Base-by-base conservation (phyloP, 1,140 invertebrate genomes). In the Zaprionus davidi region DNA sequence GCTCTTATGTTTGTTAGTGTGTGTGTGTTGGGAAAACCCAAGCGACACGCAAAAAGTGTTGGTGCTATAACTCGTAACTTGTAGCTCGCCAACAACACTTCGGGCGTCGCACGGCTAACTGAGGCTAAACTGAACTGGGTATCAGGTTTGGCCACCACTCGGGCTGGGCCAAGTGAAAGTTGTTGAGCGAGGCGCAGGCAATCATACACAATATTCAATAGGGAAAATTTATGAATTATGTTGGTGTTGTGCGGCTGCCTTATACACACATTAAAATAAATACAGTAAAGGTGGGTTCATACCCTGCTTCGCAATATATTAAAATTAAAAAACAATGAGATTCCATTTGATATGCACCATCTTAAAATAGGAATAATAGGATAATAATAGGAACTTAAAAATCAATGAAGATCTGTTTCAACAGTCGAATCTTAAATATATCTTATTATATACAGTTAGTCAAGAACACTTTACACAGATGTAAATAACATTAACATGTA, bases 11-110 rank as follows among this genome's bases (percentile, higher is more conserved):
- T 55, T 56, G 20, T 60, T 51, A 56, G 34, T 46, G 58, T 20
- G 59, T 70, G 70, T 63, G 62, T 41, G 60, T 41, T 65, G 76
- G 84, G 78, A 80, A 87, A 87, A 87, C 64, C 81, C 84, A 84
- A 69, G 60, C 59, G 67, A 5, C 53, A 56, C 20, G 46, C 46
- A 24, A 51, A 51, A 51, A 53, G 60, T 64, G 28, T 56, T 41
- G 41, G 41, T 44, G 24, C 24, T 22, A 49, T 22, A 49, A 49
- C 46, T 49, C 38, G 26, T 59, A 44, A 13, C 44, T 65, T 22
- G 31, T 38, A 38, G 65, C 46, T 60, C 57, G 34, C 20, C 31
- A 38, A 44, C 41, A 59, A 44, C 41, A 59, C 20, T 46, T 9
- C 2, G 41, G 41, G 41, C n/a, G 41, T 6, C n/a, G 41, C n/a